phyloP scores from a whole-genome alignment of 2,797 vertebrate species.

The Odontamblyopus rebecca region DNA sequence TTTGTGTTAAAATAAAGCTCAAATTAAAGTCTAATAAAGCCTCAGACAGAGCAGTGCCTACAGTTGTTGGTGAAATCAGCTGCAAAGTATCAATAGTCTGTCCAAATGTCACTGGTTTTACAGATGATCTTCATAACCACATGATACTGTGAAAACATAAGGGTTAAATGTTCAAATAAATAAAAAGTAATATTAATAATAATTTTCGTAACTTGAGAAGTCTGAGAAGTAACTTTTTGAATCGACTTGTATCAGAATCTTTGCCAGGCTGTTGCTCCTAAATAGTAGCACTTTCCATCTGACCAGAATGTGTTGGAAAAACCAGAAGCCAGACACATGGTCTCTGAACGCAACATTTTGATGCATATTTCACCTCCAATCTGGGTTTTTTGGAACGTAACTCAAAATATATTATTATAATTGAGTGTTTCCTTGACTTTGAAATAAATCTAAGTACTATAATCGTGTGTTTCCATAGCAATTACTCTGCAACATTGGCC shows the following conservation, averaged over 20 bases:
- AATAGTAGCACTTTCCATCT: slow-evolving; percentile 4
- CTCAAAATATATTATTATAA: slow-evolving; percentile 15
- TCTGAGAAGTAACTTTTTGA: neutral
- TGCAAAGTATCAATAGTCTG: no score
- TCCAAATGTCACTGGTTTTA: no score
- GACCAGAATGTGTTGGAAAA: neutral
- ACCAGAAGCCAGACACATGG: slow-evolving; percentile 2
- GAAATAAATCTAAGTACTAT: slow-evolving; percentile 18
- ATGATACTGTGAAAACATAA: no score
- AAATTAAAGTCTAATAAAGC: no score
- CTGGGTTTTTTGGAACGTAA: slow-evolving; percentile 1
- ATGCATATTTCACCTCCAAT: neutral
- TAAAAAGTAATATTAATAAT: no score
- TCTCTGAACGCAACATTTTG: neutral
- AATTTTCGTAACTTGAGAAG: neutral
- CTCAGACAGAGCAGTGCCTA: no score
- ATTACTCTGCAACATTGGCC: slow-evolving; percentile 3
- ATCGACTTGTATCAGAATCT: neutral
- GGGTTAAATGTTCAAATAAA: no score
- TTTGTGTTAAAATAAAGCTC: no score
- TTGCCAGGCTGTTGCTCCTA: neutral
- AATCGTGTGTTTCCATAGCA: slow-evolving; percentile 12
- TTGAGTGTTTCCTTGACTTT: slow-evolving; percentile 12
- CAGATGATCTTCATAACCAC: no score
- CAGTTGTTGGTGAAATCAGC: no score